Percentiles rank a stretch among this genome's conserved stretches.
These are phyloP conservation scores for Dufourea novaeangliae DNA, from an alignment of 1,140 invertebrate species.

Conservation along the genomic window DNA sequence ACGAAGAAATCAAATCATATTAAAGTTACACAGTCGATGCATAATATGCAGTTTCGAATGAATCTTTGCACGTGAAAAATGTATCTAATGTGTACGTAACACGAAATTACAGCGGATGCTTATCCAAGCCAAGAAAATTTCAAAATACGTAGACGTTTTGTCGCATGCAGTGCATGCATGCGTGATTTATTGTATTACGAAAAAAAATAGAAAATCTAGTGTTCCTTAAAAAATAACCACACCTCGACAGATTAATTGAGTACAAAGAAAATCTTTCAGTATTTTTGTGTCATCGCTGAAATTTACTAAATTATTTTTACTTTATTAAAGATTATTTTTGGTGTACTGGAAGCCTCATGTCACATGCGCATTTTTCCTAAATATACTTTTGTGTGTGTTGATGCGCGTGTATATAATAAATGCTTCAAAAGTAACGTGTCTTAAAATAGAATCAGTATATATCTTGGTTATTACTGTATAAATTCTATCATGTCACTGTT, in stretches of 20 bases:
- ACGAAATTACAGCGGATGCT: not conserved
- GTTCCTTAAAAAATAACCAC: not conserved
- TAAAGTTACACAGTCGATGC: not conserved
- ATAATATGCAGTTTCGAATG: not conserved
- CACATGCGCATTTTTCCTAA: not conserved
- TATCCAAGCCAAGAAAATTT: not conserved
- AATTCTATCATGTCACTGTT: slow-evolving; percentile 27
- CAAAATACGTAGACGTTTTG: not conserved
- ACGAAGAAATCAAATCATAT: not conserved
- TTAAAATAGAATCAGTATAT: not conserved
- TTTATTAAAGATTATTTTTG: not conserved
- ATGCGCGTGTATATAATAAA: not conserved
- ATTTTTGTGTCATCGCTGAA: not conserved
- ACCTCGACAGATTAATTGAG: not conserved
- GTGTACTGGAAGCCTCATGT: not conserved
- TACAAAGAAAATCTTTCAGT: not conserved
- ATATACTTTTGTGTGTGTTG: not conserved
- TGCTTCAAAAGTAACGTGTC: not conserved
- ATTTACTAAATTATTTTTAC: slow-evolving; percentile 3
- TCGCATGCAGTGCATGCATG: not conserved
- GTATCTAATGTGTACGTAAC: not conserved
- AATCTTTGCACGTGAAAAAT: not conserved
- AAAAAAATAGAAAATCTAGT: not conserved
- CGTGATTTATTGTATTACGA: not conserved
- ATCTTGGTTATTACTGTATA: slow-evolving; percentile 11